Evolutionary conservation across 2,113 vertebrate species (phyloP).

Genomic region (Syngnathoides biaculeatus): DNA sequence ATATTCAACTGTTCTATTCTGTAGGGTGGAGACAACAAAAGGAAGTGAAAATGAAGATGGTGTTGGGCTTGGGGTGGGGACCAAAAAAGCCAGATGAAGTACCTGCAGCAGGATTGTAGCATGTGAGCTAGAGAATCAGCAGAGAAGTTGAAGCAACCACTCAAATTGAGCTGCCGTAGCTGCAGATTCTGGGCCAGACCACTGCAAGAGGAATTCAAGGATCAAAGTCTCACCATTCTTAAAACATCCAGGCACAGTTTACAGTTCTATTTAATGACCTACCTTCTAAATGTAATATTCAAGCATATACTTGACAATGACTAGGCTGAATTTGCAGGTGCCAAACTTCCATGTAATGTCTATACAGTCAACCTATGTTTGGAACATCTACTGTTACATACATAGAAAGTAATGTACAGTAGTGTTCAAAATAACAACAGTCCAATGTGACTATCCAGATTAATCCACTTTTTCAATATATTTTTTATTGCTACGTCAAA

Average conservation of each 20-base stretch:
- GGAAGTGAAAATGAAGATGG: background rate
- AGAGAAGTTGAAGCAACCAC: constrained; percentile 83
- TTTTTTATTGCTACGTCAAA: too few relatives aligned
- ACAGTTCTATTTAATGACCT: too few relatives aligned
- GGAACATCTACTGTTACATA: too few relatives aligned
- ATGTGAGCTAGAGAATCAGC: constrained; percentile 70
- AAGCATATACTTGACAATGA: too few relatives aligned
- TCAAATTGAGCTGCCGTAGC: constrained; percentile 83
- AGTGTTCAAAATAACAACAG: too few relatives aligned
- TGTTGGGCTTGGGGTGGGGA: background rate
- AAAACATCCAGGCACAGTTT: background rate
- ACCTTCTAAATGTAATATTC: too few relatives aligned
- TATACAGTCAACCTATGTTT: too few relatives aligned
- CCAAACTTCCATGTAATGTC: too few relatives aligned
- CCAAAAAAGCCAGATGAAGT: constrained; percentile 12
- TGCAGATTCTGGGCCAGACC: constrained; percentile 75
- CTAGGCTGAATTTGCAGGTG: too few relatives aligned
- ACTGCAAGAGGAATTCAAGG: constrained; percentile 54
- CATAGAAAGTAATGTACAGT: too few relatives aligned
- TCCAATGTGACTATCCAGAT: too few relatives aligned
- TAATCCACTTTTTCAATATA: too few relatives aligned
- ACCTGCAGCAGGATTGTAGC: constrained; percentile 79
- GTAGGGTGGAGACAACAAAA: background rate
- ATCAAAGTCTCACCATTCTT: background rate
- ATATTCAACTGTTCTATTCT: constrained; percentile 85